A percentile compares a stretch with the other conserved stretches of the same genome.
phyloP scores from a whole-genome alignment of 2,113 vertebrate species.

The Callithrix jacchus region DNA sequence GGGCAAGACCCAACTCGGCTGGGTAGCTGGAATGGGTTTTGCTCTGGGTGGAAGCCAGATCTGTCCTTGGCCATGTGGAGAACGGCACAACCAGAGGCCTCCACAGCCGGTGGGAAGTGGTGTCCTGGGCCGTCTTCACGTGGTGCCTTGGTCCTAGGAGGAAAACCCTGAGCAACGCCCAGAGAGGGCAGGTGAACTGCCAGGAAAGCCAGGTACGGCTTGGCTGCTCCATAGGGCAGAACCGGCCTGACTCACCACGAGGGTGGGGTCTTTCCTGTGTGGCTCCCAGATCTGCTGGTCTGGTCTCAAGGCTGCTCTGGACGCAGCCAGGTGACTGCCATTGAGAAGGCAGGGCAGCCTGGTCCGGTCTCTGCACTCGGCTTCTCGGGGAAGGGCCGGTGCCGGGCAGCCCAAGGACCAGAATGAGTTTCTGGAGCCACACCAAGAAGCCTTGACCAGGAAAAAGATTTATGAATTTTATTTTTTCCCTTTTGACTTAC shows the following conservation, averaged over 20 bases:
- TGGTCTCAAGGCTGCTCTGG: neutral
- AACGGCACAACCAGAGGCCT: neutral
- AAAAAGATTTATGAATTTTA: conserved; percentile 62
- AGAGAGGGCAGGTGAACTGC: neutral
- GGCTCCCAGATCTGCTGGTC: neutral
- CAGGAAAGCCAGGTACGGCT: neutral
- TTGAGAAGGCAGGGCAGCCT: neutral
- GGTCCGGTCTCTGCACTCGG: neutral
- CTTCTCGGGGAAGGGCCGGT: neutral
- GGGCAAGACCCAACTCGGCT: neutral
- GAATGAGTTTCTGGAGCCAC: neutral
- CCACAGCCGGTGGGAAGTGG: neutral
- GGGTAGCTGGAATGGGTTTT: neutral
- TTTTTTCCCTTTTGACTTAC: conserved; percentile 41
- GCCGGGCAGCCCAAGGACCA: neutral
- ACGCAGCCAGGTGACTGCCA: neutral
- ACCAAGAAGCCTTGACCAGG: neutral
- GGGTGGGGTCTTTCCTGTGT: neutral
- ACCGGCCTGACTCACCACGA: neutral
- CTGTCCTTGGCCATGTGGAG: too few relatives aligned
- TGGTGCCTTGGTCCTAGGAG: neutral
- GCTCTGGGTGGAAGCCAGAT: neutral
- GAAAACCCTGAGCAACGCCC: neutral
- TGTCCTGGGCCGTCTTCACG: neutral
- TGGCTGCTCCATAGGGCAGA: neutral